A percentile compares a stretch with the other conserved stretches of the same genome.
These are phyloP conservation scores for Drosophila tanythrix DNA, from an alignment of 2,888 invertebrate species.

Conservation along the genomic window DNA sequence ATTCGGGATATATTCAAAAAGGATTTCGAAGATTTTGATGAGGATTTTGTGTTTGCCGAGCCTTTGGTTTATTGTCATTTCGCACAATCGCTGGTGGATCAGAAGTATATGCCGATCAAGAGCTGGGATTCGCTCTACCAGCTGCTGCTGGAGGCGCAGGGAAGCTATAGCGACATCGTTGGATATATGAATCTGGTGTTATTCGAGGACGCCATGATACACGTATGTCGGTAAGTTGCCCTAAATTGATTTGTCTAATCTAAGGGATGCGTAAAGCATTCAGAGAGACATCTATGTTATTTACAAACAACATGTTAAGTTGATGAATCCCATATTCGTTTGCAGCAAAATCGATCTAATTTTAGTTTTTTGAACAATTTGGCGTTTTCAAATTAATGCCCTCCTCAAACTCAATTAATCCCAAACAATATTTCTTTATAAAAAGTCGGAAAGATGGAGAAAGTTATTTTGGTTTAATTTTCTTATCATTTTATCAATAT, in stretches of 20 bases:
- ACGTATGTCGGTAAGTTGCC: constrained; percentile 90
- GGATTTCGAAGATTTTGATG: constrained; percentile 91
- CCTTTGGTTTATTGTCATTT: constrained; percentile 97
- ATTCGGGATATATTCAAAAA: constrained; percentile 93
- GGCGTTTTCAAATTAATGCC: neutral
- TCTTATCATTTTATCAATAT: neutral
- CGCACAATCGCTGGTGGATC: constrained; percentile 91
- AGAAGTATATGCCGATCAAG: constrained; percentile 93
- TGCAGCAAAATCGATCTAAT: too few species aligned
- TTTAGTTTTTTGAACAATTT: neutral
- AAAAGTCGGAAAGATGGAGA: neutral
- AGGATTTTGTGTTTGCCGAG: constrained; percentile 89
- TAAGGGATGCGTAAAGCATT: neutral
- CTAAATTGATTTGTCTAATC: neutral
- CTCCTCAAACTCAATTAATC: neutral
- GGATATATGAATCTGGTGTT: constrained; percentile 97
- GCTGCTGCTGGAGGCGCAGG: constrained; percentile 92
- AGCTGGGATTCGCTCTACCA: constrained; percentile 91
- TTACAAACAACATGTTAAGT: neutral
- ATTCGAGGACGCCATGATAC: constrained; percentile 97
- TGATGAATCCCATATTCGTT: neutral
- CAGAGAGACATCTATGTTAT: neutral
- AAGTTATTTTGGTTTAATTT: neutral
- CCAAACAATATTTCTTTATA: neutral
- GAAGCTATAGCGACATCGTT: constrained; percentile 94